Evolutionary conservation across 1,140 invertebrate genomes (phyloP).

Genomic region (Leucophenga varia): DNA sequence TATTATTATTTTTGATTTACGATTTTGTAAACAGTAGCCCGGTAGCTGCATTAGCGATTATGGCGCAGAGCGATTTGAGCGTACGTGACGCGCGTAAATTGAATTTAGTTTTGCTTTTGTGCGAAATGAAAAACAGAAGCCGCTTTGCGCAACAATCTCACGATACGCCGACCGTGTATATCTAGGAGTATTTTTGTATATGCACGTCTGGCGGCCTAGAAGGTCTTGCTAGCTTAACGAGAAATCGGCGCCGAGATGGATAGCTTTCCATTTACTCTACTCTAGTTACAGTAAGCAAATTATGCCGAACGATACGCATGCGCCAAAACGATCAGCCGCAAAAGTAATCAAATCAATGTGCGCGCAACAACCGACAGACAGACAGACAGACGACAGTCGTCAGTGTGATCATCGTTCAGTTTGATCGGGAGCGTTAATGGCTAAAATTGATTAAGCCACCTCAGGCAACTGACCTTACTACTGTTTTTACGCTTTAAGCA

Average conservation of each 20-base stretch:
- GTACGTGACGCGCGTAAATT: conserved; percentile 53
- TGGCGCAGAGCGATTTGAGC: conserved; percentile 18
- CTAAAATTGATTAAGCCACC: conserved; percentile 53
- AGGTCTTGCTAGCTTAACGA: conserved; percentile 30
- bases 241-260: conserved; percentile 47
- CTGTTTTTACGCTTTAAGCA: conserved; percentile 56
- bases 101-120: conserved; percentile 48
- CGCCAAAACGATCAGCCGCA: conserved; percentile 35
- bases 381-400: no score
- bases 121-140: conserved; percentile 35
- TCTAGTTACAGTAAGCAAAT: conserved; percentile 35
- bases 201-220: no score
- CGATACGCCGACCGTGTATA: no score
- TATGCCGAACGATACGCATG: conserved; percentile 54
- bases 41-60: background rate
- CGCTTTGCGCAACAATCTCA: conserved; percentile 27
- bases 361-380: conserved; percentile 7
- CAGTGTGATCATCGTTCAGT: no score
- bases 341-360: conserved; percentile 22
- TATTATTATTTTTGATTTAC: no score
- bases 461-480: conserved; percentile 47
- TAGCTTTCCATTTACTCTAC: no score
- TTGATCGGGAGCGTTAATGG: conserved; percentile 27
- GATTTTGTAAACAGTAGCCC: background rate
- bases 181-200: no score